Evolutionary conservation across 2,888 invertebrate genomes (phyloP).

Genomic region (Drosophila siamana): DNA sequence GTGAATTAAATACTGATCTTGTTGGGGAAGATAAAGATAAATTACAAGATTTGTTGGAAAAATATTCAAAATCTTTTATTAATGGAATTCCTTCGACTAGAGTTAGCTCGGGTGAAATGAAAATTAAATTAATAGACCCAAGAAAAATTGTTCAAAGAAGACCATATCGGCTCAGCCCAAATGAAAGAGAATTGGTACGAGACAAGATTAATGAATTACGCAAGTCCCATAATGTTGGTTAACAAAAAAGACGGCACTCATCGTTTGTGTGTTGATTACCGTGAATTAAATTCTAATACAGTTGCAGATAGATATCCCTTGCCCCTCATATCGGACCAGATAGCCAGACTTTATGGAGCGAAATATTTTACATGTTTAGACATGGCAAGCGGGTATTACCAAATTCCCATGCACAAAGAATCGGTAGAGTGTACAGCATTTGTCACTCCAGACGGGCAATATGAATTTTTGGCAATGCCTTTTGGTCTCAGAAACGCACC

Average conservation of each 20-base stretch:
- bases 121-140: no score
- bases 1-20: slow-evolving; percentile 24
- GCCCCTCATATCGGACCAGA: slow-evolving; percentile 14
- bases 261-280: slow-evolving; percentile 13
- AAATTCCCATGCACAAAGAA: slow-evolving; percentile 14
- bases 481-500: slow-evolving; percentile 7
- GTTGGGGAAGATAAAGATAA: slow-evolving; percentile 14
- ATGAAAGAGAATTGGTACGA: no score
- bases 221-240: neutral
- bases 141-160: no score
- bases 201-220: no score
- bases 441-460: slow-evolving; percentile 19
- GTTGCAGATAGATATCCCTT: slow-evolving; percentile 17
- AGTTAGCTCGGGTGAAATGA: no score
- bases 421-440: slow-evolving; percentile 20
- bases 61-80: slow-evolving; percentile 14
- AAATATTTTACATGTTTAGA: slow-evolving; percentile 24
- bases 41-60: slow-evolving; percentile 6
- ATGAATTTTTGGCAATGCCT: slow-evolving; percentile 11
- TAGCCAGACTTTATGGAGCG: slow-evolving; percentile 15
- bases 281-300: slow-evolving; percentile 17
- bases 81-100: slow-evolving; percentile 3
- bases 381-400: slow-evolving; percentile 20
- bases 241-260: slow-evolving; percentile 6
- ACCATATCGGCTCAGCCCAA: no score